Evolutionary conservation across 30 jellyfish, hydroid and myxozoan genomes (phyloP), one percentile per base, ranked within the genome.

Genomic region (Chrysaora quinquecirrha): DNA sequence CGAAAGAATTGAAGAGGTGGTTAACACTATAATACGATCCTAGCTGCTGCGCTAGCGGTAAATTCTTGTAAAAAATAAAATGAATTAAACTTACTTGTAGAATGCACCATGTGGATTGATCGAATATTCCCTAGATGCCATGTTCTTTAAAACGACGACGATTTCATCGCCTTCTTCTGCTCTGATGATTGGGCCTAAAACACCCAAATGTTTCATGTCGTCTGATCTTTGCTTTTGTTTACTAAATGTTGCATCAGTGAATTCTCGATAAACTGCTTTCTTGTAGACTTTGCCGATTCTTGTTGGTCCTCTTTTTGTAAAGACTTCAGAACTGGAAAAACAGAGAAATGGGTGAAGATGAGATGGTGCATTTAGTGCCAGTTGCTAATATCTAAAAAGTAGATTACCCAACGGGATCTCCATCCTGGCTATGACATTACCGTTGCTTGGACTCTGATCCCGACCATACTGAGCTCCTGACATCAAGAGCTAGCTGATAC

Each of bases 151-250:
- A 56, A 71, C 82, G 6, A 84, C 77, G 1, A 9, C 34, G 30
- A 84, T 62, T 64, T 84, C 78, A 49, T 84, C 94, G 9, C 94
- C 94, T 63, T 84, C 94, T 34, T 84, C 94, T 48, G 94, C 94
- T 64, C 87, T 73, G 49, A 84, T 84, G 48, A 84, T 60, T 11
- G 94, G 94, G 46, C 94, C 94, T 30, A 84, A 23, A 9, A 72
- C 67, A n/a, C 94, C 94, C 70, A 84, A 65, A 63, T 84, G 87
- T 70, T 71, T 67, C n/a, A 52, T 76, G 0, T 72, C 80, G 21
- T 31, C 65, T 34, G 66, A 48, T 64, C 94, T 62, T 21, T 12
- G 21, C 50, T 84, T 84, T 56, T 43, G 71, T 19, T 38, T 67
- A 0, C 54, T 35, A 75, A 84, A 84, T 27, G 75, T 56, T 7